Evolutionary conservation across 1,140 invertebrate species (phyloP), one percentile per base, ranked within the genome.

Genomic region (Battus philenor): DNA sequence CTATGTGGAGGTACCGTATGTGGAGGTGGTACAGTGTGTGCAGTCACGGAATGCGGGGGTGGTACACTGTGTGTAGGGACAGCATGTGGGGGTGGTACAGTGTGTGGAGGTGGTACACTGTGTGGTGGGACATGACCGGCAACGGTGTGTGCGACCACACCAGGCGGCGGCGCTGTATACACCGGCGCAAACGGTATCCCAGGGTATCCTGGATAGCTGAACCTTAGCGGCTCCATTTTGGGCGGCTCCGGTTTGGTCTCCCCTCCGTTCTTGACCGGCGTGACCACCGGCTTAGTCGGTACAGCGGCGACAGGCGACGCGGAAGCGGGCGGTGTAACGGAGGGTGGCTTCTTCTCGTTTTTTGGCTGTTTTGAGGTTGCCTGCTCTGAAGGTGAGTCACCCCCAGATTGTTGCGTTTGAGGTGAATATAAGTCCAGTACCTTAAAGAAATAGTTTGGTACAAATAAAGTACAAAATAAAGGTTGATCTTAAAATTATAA

Each of bases 361-460:
- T 86, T 86, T 72, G 74, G 69, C 41, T 45, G 58, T 43, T 76
- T 65, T 29, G 54, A 22, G 6, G 47, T 17, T 1, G 67, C 6
- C 7, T 59, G 47, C 1, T 90, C 89, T 24, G 91, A 91, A 82
- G 91, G 91, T 17, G 91, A 92, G 56, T 92, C 91, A 3, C 87
- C 88, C 6, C 88, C 83, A 7, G 82, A 70, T 2, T 74, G 50
- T 44, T 88, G 87, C 47, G 90, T 88, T 26, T 92, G 89, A 67
- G 91, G 90, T 2, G 92, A 93, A 81, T 95, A 95, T 49, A 95
- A 79, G 86, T 98, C 96, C 56, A 98, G 85, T 9, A 97, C 94
- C 87, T 87, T n/a, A n/a, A n/a, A 0, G 41, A 70, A 54, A 29
- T 13, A 36, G 33, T 29, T n/a, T n/a, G n/a, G n/a, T n/a, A n/a